Base-by-base conservation (phyloP, 2,113 vertebrate genomes). In the Theropithecus gelada region DNA sequence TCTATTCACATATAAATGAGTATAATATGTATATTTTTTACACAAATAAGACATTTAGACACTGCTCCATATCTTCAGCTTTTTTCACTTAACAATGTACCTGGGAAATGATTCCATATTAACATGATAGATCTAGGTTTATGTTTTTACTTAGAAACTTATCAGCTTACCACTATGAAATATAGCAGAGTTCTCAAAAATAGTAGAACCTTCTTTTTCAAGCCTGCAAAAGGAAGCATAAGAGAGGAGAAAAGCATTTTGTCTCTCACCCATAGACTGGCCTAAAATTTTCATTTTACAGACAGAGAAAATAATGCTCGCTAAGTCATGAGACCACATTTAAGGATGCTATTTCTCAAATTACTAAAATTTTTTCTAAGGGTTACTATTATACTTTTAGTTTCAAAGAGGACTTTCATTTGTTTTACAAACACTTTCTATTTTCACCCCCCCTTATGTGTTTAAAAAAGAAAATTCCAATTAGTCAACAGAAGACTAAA, bases 211-310 rank as follows among this genome's bases (percentile, higher is more conserved):
- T 92, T 57, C 22, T 45, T 88, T 66, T 72, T 88, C 45, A 93
- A 90, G 48, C n/a, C 80, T 84, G 27, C 48, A 52, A 72, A 83
- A 20, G 22, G 55, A 92, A 57, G 45, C 4, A 3, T 40, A n/a
- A 94, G 25, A n/a, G 11, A 73, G 4, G 30, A 40, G 1, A 35
- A 79, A 70, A 40, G 0, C 6, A 38, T 76, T 72, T 89, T 86
- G 20, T 86, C 38, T 3, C n/a, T 90, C 30, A 64, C 18, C 18
- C 14, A n/a, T 8, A 66, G 10, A 78, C 23, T 86, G 27, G 14
- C 48, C 0, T 76, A 68, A 96, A 96, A 43, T 38, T 84, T 95
- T 78, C 22, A n/a, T 86, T 96, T 94, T 78, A 57, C 6, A 86
- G 20, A 88, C 11, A 82, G 45, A 76, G 25, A 52, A 85, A 43